Base-by-base conservation (phyloP, 2,797 vertebrate species). In the Mormyrus hasselquistii region DNA sequence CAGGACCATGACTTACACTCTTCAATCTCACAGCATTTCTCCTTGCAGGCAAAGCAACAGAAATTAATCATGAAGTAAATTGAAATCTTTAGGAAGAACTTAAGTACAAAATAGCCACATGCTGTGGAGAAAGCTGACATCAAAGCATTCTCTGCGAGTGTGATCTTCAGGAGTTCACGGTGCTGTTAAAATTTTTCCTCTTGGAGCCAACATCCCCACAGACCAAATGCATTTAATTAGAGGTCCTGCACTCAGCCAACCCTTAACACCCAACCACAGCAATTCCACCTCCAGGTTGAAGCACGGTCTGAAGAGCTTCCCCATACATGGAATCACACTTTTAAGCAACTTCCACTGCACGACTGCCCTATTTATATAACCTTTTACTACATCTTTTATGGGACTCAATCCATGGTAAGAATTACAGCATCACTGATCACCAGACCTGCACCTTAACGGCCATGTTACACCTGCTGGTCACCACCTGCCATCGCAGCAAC, bases 141-240 rank as follows among this genome's bases (percentile, higher is more conserved):
- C 50, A 91, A 90, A 87, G 90, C 65, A 44, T 44, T 44, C 76
- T 9, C 19, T n/a, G 16, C 0, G 1, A 47, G 41, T 47, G 76
- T 47, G 76, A 82, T 89, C 59, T 79, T 65, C 87, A 79, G 84
- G 88, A 65, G 90, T 90, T 89, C 88, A 85, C 50, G 88, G 55
- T 89, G 88, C 90, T 88, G 88, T 73, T 92, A 89, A 29, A 92
- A 29, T 90, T 89, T 90, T 87, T 83, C 88, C 88, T 59, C 91
- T 90, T 89, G 88, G 87, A 88, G 87, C 89, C 79, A 90, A 89
- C 55, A 16, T 87, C 76, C 88, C 88, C 38, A 25, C 50, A 90
- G 90, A 55, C 19, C 22, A 87, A 85, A 84, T 85, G 90, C 47
- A 86, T 92, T 91, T 92, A 90, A 90, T 91, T 91, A 92, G 89